Percentiles rank a stretch among this genome's conserved stretches.
These are phyloP conservation scores for Pocota personata DNA, from an alignment of 2,888 invertebrate species.

Conservation along the genomic window DNA sequence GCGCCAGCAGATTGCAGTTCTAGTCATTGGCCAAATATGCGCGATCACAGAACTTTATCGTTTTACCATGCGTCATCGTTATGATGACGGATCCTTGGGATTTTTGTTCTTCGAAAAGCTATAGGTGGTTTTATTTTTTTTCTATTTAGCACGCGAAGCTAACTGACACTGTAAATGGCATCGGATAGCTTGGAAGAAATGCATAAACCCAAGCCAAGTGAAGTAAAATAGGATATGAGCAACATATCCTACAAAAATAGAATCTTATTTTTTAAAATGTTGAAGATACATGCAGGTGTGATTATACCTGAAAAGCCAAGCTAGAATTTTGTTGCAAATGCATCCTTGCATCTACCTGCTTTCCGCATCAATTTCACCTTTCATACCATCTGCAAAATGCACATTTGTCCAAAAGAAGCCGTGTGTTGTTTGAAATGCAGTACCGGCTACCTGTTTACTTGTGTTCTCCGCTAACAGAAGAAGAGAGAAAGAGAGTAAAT, in stretches of 20 bases:
- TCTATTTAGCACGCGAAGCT: neutral
- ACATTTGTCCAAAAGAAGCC: neutral
- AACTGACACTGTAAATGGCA: slow-evolving; percentile 29
- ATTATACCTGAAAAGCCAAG: neutral
- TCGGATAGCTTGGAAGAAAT: neutral
- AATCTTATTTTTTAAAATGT: slow-evolving; percentile 9
- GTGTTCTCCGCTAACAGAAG: neutral
- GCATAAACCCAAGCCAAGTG: slow-evolving; percentile 19
- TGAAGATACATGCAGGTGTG: slow-evolving; percentile 19
- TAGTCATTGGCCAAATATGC: slow-evolving; percentile 53
- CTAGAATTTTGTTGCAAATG: slow-evolving; percentile 8
- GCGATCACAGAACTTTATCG: slow-evolving; percentile 34
- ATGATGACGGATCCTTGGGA: slow-evolving; percentile 7
- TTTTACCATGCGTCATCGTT: slow-evolving; percentile 50
- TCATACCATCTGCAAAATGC: slow-evolving; percentile 40
- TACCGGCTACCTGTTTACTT: slow-evolving; percentile 24
- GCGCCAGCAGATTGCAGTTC: slow-evolving; percentile 11
- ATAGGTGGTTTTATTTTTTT: neutral
- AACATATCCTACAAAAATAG: slow-evolving; percentile 10
- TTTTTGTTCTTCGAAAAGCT: neutral
- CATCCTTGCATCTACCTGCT: slow-evolving; percentile 45
- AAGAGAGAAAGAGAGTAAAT: slow-evolving; percentile 40
- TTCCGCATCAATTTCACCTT: slow-evolving; percentile 35
- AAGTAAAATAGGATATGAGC: neutral
- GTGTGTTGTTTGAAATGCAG: neutral